These are phyloP conservation scores for Bactericera cockerelli DNA, from an alignment of 1,140 invertebrate species.

Conservation along the genomic window DNA sequence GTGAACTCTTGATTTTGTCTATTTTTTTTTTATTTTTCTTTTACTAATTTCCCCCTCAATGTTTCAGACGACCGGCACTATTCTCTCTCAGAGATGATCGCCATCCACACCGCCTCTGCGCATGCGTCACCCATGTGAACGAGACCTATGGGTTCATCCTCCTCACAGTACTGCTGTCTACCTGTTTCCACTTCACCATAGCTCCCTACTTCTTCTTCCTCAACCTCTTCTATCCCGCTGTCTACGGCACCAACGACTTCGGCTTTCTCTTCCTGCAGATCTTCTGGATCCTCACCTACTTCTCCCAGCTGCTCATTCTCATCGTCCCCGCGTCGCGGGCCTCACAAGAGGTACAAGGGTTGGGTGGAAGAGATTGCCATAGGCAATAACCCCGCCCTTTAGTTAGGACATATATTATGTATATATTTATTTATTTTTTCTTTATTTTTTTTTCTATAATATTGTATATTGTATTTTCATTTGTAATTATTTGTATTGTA, in stretches of 20 bases:
- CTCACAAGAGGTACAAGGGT: conserved; percentile 13
- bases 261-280: conserved; percentile 18
- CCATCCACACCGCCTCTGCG: conserved; percentile 19
- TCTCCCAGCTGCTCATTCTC: conserved; percentile 15
- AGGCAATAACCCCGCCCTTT: too few species aligned
- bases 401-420: too few species aligned
- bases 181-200: conserved; percentile 18
- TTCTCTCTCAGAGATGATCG: conserved; percentile 9
- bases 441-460: too few species aligned
- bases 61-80: background rate
- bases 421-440: too few species aligned
- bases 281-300: conserved; percentile 18
- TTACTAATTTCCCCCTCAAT: too few species aligned
- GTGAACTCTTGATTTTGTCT: too few species aligned
- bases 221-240: conserved; percentile 19
- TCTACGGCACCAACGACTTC: conserved; percentile 16
- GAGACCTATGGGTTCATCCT: conserved; percentile 17
- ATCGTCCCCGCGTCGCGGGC: conserved; percentile 15
- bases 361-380: too few species aligned
- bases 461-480: too few species aligned
- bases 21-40: too few species aligned
- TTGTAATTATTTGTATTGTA: too few species aligned
- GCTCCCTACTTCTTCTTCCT: conserved; percentile 19
- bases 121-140: conserved; percentile 16
- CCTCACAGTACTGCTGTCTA: conserved; percentile 15